Percentiles rank a stretch among this genome's conserved stretches.
Conservation (phyloP, 2,113 vertebrate species). For the Myodes glareolus region DNA sequence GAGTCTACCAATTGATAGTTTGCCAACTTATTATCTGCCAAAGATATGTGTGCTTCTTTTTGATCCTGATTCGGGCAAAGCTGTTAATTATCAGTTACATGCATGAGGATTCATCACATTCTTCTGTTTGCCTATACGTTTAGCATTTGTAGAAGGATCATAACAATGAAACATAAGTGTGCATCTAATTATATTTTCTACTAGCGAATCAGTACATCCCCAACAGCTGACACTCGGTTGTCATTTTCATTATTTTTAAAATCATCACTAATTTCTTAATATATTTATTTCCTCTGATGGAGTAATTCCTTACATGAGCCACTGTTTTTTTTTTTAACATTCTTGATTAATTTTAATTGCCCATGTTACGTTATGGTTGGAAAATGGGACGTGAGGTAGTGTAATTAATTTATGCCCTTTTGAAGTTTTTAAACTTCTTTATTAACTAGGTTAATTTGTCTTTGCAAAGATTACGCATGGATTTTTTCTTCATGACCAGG, state of each 20-base stretch:
- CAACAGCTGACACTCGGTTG: constrained; percentile 19
- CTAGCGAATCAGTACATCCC: constrained; percentile 25
- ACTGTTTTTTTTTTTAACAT: background rate
- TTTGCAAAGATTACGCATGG: background rate
- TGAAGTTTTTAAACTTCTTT: background rate
- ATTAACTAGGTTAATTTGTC: background rate
- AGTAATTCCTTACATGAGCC: constrained; percentile 26
- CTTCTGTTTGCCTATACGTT: constrained; percentile 14
- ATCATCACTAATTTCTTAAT: constrained; percentile 29
- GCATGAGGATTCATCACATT: background rate
- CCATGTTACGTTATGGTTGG: background rate
- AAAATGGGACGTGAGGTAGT: background rate
- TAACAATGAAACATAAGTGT: constrained; percentile 26
- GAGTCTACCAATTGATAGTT: background rate
- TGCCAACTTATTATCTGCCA: background rate
- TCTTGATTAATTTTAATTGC: constrained; percentile 49
- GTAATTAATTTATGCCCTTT: background rate
- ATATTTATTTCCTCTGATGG: constrained; percentile 61
- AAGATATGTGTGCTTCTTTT: background rate
- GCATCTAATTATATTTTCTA: constrained; percentile 37
- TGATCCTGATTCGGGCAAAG: background rate
- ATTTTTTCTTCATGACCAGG: background rate
- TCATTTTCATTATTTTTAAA: constrained; percentile 61
- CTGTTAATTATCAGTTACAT: constrained; percentile 23
- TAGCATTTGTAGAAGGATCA: constrained; percentile 24